Evolutionary conservation across 64 coral and sea anemone species (phyloP).

Genomic region (Actinia equina): DNA sequence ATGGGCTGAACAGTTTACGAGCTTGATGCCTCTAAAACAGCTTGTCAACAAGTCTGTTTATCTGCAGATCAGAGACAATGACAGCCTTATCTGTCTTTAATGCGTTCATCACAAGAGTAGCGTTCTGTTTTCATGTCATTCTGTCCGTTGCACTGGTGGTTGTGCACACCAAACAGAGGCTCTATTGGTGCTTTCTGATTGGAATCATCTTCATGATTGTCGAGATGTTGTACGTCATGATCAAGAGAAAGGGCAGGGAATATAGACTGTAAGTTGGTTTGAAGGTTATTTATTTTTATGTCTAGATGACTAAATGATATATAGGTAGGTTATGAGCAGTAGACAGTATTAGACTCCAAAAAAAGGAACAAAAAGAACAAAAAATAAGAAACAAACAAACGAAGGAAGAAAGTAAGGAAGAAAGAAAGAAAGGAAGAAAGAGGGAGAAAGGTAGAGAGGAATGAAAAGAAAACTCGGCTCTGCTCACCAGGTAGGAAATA

Average conservation of each 20-base stretch:
- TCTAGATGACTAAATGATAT: too few species aligned
- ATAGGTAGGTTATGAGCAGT: too few species aligned
- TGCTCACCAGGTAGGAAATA: too few species aligned
- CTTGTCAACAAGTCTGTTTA: background rate
- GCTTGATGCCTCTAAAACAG: background rate
- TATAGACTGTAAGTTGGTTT: slow-evolving; percentile 20
- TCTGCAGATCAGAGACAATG: background rate
- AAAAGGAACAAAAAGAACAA: too few species aligned
- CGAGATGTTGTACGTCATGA: slow-evolving; percentile 18
- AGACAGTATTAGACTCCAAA: too few species aligned
- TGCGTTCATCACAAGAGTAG: background rate
- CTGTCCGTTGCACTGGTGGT: background rate
- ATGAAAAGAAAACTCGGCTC: too few species aligned
- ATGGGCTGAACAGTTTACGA: background rate
- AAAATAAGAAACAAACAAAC: too few species aligned
- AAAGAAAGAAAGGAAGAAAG: too few species aligned
- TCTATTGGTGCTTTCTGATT: background rate
- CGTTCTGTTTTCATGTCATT: slow-evolving; percentile 1
- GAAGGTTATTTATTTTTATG: too few species aligned
- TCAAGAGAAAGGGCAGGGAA: slow-evolving; percentile 11
- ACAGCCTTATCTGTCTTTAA: background rate
- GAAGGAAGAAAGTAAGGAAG: too few species aligned
- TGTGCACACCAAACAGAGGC: background rate
- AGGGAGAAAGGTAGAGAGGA: too few species aligned
- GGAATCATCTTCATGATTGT: background rate